Evolutionary conservation across 2,888 invertebrate species (phyloP).

Genomic region (Drosophila ustulata): DNA sequence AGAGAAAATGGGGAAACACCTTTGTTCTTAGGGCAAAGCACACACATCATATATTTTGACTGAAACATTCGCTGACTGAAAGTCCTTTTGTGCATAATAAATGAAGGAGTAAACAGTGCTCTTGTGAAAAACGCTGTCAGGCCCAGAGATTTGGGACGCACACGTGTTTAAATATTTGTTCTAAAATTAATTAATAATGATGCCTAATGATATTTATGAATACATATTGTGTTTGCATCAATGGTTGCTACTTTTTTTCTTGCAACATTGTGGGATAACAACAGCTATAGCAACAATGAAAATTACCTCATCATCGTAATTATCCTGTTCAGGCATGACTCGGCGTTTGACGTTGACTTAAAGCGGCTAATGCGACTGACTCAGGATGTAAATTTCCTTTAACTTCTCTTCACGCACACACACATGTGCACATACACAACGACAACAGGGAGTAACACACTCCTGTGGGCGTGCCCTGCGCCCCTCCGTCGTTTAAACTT

Average conservation of each 20-base stretch:
- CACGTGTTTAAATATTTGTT: conserved; percentile 57
- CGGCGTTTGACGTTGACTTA: conserved; percentile 63
- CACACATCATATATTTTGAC: not conserved
- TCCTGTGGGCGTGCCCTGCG: conserved; percentile 19
- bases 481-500: conserved; percentile 14
- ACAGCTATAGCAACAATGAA: conserved; percentile 45
- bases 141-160: conserved; percentile 11
- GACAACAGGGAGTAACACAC: not conserved
- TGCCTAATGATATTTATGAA: conserved; percentile 64
- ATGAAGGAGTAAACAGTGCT: conserved; percentile 12
- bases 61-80: conserved; percentile 10
- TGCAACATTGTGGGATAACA: conserved; percentile 1
- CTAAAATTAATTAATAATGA: conserved; percentile 73
- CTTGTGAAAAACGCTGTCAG: conserved; percentile 9
- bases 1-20: not conserved
- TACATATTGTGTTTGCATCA: conserved; percentile 31
- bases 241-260: not conserved
- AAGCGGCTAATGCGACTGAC: conserved; percentile 48
- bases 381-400: conserved; percentile 55
- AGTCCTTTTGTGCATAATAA: conserved; percentile 35
- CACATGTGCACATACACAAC: not conserved
- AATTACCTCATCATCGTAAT: conserved; percentile 85
- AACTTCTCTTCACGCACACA: conserved; percentile 4
- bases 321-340: conserved; percentile 85
- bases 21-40: not conserved